Base-by-base conservation (phyloP, 2,113 vertebrate genomes). In the Herpetotheres cachinnans region DNA sequence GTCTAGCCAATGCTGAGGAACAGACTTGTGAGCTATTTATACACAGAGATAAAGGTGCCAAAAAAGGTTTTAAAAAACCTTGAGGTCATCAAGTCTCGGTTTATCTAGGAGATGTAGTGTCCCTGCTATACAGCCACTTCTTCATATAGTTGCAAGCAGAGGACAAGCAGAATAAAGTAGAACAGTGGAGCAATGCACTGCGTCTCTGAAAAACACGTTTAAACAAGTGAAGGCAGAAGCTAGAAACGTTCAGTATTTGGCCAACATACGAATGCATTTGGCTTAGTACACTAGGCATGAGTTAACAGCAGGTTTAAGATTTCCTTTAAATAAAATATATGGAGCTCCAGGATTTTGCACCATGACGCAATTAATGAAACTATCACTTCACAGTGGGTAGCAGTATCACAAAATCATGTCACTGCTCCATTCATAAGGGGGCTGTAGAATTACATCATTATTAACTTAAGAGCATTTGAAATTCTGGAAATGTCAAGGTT, bases 1-100 rank as follows among this genome's bases (percentile, higher is more conserved):
- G 87, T 86, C 82, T 59, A 96, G 90, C 72, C 69, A 67, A 13
- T 19, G 78, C 90, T 2, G 42, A 90, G 44, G 90, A 89, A 94
- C 74, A 74, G 85, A 49, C 82, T 93, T 55, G 40, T 16, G 47
- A 86, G 93, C 93, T 97, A 96, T 92, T 95, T 95, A 91, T 94
- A 94, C 0, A 0, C 1, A 0, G 40, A 89, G 95, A 95, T 58
- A 95, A 93, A 89, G 66, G 46, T 82, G 93, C 77, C 70, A 91
- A 89, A 93, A 49, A 76, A 27, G 27, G 24, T 34, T 93, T 56
- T 10, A 16, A 66, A 79, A 93, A 66, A 44, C 7, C 36, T 73
- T 77, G 65, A 94, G 77, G 96, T 72, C 77, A 86, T 34, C 55
- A 40, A 86, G 76, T 50, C 50, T 86, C 58, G 36, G 30, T 44